phyloP scores from a whole-genome alignment of 2,888 invertebrate species.

The Pristionchus exspectatus region DNA sequence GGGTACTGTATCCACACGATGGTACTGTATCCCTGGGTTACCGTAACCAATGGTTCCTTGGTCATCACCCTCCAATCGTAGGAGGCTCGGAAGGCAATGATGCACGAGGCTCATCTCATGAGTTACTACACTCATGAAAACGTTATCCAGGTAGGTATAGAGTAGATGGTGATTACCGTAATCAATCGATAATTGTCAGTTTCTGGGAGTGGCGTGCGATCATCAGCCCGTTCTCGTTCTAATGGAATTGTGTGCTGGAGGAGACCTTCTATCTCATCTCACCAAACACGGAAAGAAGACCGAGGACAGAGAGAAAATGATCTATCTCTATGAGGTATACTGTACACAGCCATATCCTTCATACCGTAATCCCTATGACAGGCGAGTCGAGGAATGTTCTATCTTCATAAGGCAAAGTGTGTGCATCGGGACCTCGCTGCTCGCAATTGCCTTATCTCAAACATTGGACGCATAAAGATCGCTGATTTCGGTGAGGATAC shows the following conservation, averaged over 20 bases:
- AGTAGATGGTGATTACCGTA: background rate
- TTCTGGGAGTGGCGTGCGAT: slow-evolving; percentile 40
- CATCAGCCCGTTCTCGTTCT: slow-evolving; percentile 90
- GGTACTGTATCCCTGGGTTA: background rate
- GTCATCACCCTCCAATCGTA: background rate
- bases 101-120: slow-evolving; percentile 70
- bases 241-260: slow-evolving; percentile 90
- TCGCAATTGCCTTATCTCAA: slow-evolving; percentile 85
- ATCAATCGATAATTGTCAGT: background rate
- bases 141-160: slow-evolving; percentile 62
- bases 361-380: slow-evolving; percentile 42
- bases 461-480: slow-evolving; percentile 60
- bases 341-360: background rate
- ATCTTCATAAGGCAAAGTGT: slow-evolving; percentile 88
- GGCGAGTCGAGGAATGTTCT: slow-evolving; percentile 88
- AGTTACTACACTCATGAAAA: slow-evolving; percentile 64
- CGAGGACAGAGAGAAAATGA: slow-evolving; percentile 50
- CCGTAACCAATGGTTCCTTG: background rate
- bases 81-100: slow-evolving; percentile 60
- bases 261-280: slow-evolving; percentile 64
- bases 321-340: slow-evolving; percentile 48
- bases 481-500: slow-evolving; percentile 62
- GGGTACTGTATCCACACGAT: background rate
- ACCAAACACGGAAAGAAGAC: slow-evolving; percentile 55
- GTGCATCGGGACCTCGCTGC: slow-evolving; percentile 91